phyloP scores from a whole-genome alignment of 2,888 invertebrate species.

The Slavum lentiscoides region DNA sequence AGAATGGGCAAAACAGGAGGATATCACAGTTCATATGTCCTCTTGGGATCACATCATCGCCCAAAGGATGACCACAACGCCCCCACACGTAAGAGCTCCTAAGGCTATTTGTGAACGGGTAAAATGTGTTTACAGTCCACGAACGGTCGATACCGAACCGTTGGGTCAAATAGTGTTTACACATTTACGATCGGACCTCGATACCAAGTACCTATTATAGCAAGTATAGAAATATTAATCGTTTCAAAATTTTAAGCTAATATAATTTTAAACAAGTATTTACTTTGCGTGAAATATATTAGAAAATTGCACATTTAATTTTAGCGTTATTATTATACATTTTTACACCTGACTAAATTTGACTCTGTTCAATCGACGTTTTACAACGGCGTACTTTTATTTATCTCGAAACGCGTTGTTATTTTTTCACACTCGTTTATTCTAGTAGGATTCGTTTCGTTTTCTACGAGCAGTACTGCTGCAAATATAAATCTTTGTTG shows the following conservation, averaged over 20 bases:
- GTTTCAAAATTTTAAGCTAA: slow-evolving; percentile 1
- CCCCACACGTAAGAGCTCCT: background rate
- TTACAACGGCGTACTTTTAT: background rate
- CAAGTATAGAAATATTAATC: slow-evolving; percentile 3
- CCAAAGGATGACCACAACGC: slow-evolving; percentile 31
- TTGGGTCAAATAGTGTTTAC: slow-evolving; percentile 25
- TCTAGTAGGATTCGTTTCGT: slow-evolving; percentile 5
- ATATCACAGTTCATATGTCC: slow-evolving; percentile 34
- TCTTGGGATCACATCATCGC: slow-evolving; percentile 19
- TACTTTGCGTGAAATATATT: background rate
- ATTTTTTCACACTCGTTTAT: background rate
- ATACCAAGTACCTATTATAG: background rate
- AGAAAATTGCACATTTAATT: background rate
- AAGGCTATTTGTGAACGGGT: slow-evolving; percentile 40
- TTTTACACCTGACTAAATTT: too few relatives aligned
- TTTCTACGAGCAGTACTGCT: background rate
- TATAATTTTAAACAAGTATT: background rate
- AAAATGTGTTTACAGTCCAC: slow-evolving; percentile 31
- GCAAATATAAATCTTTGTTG: slow-evolving; percentile 43
- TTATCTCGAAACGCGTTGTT: background rate
- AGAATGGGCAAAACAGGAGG: background rate
- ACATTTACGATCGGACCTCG: slow-evolving; percentile 4
- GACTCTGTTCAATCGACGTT: too few relatives aligned
- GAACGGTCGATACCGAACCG: slow-evolving; percentile 26
- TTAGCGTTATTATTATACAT: background rate